A percentile compares a stretch with the other conserved stretches of the same genome.
Conservation (phyloP, 2,797 vertebrate genomes). For the Sebastes melanostomus region DNA sequence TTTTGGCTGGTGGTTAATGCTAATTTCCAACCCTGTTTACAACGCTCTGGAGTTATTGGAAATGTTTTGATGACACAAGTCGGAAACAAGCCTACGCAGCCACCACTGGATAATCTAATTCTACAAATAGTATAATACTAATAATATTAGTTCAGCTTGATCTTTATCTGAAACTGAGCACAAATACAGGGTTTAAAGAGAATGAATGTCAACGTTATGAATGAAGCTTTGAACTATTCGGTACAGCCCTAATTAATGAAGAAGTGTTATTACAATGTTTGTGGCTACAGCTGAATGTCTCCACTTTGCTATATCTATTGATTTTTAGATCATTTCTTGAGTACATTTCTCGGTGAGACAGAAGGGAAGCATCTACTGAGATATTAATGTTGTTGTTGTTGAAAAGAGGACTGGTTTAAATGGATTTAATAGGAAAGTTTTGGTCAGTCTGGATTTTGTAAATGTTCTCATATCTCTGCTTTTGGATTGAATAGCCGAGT, state of each 20-base stretch:
- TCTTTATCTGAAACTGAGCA: not conserved
- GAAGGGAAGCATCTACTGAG: not conserved
- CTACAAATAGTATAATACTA: not conserved
- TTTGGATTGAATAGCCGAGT: not conserved
- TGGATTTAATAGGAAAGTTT: not conserved
- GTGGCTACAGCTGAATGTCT: not conserved
- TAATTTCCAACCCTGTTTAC: not conserved
- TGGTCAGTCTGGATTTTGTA: not conserved
- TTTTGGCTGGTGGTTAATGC: no score
- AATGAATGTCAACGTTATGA: not conserved
- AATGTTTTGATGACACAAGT: not conserved
- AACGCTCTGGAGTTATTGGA: not conserved
- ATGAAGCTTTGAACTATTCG: not conserved
- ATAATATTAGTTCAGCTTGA: not conserved
- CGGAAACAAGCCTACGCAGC: no score
- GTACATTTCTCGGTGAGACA: not conserved
- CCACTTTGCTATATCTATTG: not conserved
- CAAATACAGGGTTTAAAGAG: no score
- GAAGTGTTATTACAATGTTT: not conserved
- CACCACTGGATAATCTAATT: not conserved
- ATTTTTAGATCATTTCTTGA: not conserved
- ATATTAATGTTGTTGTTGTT: not conserved
- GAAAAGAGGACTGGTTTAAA: not conserved
- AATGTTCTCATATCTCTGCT: not conserved
- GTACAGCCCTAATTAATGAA: not conserved